Evolutionary conservation across 2,113 vertebrate species (phyloP), one percentile per base, ranked within the genome.

Genomic region (Sceloporus undulatus): DNA sequence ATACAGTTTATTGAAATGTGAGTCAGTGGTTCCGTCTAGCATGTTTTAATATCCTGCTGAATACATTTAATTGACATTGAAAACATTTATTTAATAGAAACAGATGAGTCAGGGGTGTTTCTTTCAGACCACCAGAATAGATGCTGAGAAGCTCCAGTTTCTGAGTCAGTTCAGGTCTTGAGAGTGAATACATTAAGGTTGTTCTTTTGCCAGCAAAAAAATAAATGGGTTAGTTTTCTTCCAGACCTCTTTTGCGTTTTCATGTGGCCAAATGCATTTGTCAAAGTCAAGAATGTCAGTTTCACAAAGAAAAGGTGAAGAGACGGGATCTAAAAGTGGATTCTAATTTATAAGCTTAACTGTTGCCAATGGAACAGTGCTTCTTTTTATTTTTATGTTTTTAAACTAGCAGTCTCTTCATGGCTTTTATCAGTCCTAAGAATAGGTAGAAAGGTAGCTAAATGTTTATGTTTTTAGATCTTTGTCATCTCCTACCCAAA

Each of bases 301-400:
- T 73, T 84, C 29, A 42, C 21, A 78, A 73, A 76, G 1, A 62
- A 81, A 62, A 71, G 68, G 19, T 52, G 75, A 90, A 89, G 90
- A 88, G 27, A 76, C 23, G 66, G 87, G 62, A 91, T 82, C 84
- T 81, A 78, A 82, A 19, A 85, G 18, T 7, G 0, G 27, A 23
- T 87, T 85, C 10, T 0, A 68, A 48, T 5, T 85, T 77, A 59
- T 19, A 62, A 66, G 16, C 29, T 77, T 76, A 5, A 2, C 56
- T 77, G 9, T 84, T 34, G 2, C 4, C 9, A 68, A 42, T 76
- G 8, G 38, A 66, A 7, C 21, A 11, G 4, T 73, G 18, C n/a
- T 56, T 56, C 13, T 2, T 65, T 62, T 81, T 62, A 14, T 62
- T 62, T 59, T 21, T 80, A 48, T 48, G 3, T 21, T 80, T 38